These are phyloP conservation scores for Slavum lentiscoides DNA, from an alignment of 2,888 invertebrate genomes.

Conservation along the genomic window DNA sequence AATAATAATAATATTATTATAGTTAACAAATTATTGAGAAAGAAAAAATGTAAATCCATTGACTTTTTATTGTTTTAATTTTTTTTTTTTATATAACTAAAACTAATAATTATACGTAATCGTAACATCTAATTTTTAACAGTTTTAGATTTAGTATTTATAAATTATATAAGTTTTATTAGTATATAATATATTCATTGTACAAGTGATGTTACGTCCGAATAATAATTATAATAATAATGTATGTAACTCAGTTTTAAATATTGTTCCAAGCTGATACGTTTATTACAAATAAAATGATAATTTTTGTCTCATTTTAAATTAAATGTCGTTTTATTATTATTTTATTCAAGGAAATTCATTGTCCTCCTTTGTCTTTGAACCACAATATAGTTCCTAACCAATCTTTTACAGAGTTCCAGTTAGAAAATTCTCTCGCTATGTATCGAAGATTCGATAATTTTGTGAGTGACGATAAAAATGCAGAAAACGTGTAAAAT, in stretches of 20 bases:
- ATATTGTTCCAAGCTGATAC: constrained; percentile 42
- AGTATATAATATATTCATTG: constrained; percentile 9
- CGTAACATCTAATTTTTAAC: constrained; percentile 28
- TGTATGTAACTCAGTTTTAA: constrained; percentile 33
- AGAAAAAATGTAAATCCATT: constrained; percentile 11
- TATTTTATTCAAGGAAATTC: no score
- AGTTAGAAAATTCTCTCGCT: no score
- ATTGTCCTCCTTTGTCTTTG: no score
- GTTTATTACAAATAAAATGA: constrained; percentile 44
- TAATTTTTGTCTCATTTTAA: constrained; percentile 42
- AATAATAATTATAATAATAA: neutral
- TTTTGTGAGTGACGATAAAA: no score
- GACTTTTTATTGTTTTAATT: constrained; percentile 24
- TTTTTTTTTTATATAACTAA: constrained; percentile 8
- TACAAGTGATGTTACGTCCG: constrained; percentile 26
- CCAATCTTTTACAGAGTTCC: no score
- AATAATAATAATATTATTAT: no score
- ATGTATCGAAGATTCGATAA: no score
- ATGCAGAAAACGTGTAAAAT: no score
- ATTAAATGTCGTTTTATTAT: neutral
- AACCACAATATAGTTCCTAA: no score
- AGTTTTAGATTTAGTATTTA: constrained; percentile 17
- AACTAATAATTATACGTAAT: constrained; percentile 21
- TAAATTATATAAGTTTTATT: constrained; percentile 31
- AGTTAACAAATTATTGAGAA: constrained; percentile 6